Evolutionary conservation across 1,140 invertebrate species (phyloP).

Genomic region (Mycetomoellerius zeteki): DNA sequence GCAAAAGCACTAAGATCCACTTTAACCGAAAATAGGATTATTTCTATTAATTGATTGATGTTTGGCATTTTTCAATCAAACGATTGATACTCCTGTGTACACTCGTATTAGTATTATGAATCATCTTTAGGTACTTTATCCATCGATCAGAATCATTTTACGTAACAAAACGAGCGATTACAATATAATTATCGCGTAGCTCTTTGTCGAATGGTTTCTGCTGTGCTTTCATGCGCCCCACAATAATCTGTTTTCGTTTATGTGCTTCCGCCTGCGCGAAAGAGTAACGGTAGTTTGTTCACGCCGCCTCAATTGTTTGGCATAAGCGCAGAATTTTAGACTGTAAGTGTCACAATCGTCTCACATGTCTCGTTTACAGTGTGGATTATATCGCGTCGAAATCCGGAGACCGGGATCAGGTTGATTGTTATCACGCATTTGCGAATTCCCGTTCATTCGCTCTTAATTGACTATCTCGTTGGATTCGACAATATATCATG

Average conservation of each 20-base stretch:
- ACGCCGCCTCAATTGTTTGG: conserved; percentile 45
- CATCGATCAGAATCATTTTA: conserved; percentile 11
- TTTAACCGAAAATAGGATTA: too few relatives aligned
- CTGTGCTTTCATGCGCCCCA: not conserved
- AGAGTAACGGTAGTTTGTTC: conserved; percentile 53
- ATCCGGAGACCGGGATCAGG: not conserved
- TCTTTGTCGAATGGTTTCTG: conserved; percentile 3
- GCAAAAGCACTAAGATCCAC: too few relatives aligned
- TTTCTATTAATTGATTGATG: not conserved
- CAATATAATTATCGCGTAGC: conserved; percentile 31
- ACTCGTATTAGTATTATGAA: not conserved
- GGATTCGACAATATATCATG: conserved; percentile 32
- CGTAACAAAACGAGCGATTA: conserved; percentile 27
- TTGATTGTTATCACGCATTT: conserved; percentile 79
- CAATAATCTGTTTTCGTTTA: conserved; percentile 34
- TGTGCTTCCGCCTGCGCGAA: conserved; percentile 14
- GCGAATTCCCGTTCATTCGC: conserved; percentile 70
- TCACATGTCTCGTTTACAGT: conserved; percentile 12
- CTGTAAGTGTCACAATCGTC: conserved; percentile 23
- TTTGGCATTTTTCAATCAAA: not conserved
- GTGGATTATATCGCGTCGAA: not conserved
- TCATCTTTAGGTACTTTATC: not conserved
- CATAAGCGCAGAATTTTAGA: conserved; percentile 39
- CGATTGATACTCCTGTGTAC: not conserved
- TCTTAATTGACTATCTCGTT: conserved; percentile 75